phyloP scores from a whole-genome alignment of 2,797 vertebrate genomes.

The Phataginus tricuspis region DNA sequence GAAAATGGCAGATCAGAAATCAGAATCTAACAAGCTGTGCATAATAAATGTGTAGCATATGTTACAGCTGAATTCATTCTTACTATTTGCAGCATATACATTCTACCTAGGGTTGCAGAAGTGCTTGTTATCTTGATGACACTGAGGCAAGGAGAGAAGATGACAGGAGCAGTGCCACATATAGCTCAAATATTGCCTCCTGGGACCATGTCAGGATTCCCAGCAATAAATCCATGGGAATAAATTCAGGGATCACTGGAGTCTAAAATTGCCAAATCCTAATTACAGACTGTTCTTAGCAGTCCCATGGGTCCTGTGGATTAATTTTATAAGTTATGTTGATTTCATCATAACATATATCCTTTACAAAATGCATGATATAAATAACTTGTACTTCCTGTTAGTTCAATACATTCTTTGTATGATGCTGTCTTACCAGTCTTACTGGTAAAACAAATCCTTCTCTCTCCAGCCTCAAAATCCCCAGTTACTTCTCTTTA shows the following conservation, averaged over 20 bases:
- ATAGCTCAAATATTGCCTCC: conserved; percentile 57
- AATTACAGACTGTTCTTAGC: conserved; percentile 69
- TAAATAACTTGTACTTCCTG: background rate
- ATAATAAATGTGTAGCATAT: conserved; percentile 84
- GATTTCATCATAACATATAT: conserved; percentile 53
- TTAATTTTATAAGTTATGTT: conserved; percentile 65
- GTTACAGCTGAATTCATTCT: conserved; percentile 83
- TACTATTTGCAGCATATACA: conserved; percentile 66
- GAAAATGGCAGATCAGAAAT: conserved; percentile 81
- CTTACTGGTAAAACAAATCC: conserved; percentile 46
- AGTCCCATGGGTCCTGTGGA: conserved; percentile 15
- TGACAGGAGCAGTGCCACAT: conserved; percentile 71
- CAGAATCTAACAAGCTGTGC: conserved; percentile 85
- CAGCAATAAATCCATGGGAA: conserved; percentile 66
- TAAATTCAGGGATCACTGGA: conserved; percentile 65
- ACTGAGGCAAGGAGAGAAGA: conserved; percentile 50
- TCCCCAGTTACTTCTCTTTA: conserved; percentile 43
- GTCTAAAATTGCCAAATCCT: conserved; percentile 64
- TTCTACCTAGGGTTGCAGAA: conserved; percentile 81
- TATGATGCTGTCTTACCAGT: conserved; percentile 18
- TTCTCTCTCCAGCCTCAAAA: conserved; percentile 49
- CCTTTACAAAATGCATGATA: conserved; percentile 50
- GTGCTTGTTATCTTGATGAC: conserved; percentile 79
- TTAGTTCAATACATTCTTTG: conserved; percentile 48
- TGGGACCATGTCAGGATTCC: conserved; percentile 62